A percentile compares a stretch with the other conserved stretches of the same genome.
These are phyloP conservation scores for Caenorhabditis imperialis DNA, from an alignment of 2,888 invertebrate genomes.

Conservation along the genomic window DNA sequence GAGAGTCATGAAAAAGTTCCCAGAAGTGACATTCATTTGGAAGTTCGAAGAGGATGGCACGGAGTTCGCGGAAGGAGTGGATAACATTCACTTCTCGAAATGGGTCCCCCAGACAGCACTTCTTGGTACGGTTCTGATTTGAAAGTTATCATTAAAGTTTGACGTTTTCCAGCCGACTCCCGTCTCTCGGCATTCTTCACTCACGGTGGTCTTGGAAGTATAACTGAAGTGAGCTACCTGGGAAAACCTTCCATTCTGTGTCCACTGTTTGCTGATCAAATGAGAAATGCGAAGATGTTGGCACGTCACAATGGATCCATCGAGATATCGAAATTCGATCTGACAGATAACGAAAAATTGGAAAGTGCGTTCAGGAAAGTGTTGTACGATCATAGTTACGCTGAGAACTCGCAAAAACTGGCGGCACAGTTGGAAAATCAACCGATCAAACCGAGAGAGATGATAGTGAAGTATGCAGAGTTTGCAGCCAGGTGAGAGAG, in stretches of 20 bases:
- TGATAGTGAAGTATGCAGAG: slow-evolving; percentile 23
- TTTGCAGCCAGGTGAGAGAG: slow-evolving; percentile 23
- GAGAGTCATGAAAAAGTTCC: slow-evolving; percentile 14
- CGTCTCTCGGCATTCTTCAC: slow-evolving; percentile 42
- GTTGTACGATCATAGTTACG: too few species aligned
- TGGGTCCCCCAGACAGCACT: slow-evolving; percentile 45
- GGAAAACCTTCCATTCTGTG: slow-evolving; percentile 40
- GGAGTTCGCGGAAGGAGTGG: slow-evolving; percentile 12
- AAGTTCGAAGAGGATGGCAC: slow-evolving; percentile 37
- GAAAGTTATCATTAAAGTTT: neutral
- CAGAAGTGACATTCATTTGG: slow-evolving; percentile 43
- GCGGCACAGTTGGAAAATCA: neutral
- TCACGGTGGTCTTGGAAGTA: slow-evolving; percentile 48
- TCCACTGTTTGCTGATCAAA: slow-evolving; percentile 46
- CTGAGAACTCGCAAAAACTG: neutral
- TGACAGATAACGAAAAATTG: slow-evolving; percentile 17
- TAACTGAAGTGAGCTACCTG: slow-evolving; percentile 33
- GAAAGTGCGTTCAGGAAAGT: too few species aligned
- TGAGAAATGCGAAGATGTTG: slow-evolving; percentile 35
- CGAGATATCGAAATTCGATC: slow-evolving; percentile 21
- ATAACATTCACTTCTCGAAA: slow-evolving; percentile 37
- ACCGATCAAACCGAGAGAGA: slow-evolving; percentile 5
- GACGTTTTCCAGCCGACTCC: slow-evolving; percentile 21
- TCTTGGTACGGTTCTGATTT: slow-evolving; percentile 7
- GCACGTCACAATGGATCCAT: slow-evolving; percentile 50